Evolutionary conservation across 1,140 invertebrate species (phyloP).

Genomic region (Eupeodes corollae): DNA sequence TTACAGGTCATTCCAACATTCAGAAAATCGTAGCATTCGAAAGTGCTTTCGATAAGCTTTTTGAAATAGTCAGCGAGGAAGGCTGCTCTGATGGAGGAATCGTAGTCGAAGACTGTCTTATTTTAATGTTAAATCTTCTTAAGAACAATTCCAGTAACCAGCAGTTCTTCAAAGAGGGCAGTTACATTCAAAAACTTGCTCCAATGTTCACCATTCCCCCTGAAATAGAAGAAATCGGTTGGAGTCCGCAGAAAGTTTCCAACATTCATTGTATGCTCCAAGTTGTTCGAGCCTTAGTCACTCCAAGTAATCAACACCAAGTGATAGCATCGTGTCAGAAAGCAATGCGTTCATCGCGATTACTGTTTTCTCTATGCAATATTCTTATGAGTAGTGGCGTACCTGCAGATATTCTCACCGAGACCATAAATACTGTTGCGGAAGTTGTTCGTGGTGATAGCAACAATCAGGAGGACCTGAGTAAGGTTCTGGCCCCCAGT

Average conservation of each 20-base stretch:
- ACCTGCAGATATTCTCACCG: slow-evolving; percentile 88
- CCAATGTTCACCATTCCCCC: slow-evolving; percentile 74
- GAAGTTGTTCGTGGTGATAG: slow-evolving; percentile 88
- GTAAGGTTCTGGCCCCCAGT: slow-evolving; percentile 82
- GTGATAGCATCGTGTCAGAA: slow-evolving; percentile 73
- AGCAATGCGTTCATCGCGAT: slow-evolving; percentile 71
- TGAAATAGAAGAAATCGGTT: slow-evolving; percentile 62
- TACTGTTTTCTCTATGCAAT: slow-evolving; percentile 71
- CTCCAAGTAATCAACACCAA: slow-evolving; percentile 71
- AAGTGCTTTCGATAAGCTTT: slow-evolving; percentile 92
- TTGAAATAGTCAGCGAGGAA: slow-evolving; percentile 87
- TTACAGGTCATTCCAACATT: slow-evolving; percentile 78
- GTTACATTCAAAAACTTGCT: slow-evolving; percentile 79
- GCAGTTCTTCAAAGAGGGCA: slow-evolving; percentile 96
- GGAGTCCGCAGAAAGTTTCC: slow-evolving; percentile 89
- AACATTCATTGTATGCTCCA: slow-evolving; percentile 88
- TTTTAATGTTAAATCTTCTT: slow-evolving; percentile 88
- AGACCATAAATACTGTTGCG: slow-evolving; percentile 90
- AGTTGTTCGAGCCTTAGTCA: slow-evolving; percentile 79
- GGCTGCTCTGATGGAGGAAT: slow-evolving; percentile 91
- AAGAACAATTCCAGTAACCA: slow-evolving; percentile 96
- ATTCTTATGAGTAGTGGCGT: slow-evolving; percentile 94
- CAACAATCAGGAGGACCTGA: slow-evolving; percentile 86
- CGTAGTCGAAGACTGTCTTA: slow-evolving; percentile 94
- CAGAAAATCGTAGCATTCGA: slow-evolving; percentile 99